phyloP scores from a whole-genome alignment of 2,113 vertebrate species.

The Taurulus bubalis region DNA sequence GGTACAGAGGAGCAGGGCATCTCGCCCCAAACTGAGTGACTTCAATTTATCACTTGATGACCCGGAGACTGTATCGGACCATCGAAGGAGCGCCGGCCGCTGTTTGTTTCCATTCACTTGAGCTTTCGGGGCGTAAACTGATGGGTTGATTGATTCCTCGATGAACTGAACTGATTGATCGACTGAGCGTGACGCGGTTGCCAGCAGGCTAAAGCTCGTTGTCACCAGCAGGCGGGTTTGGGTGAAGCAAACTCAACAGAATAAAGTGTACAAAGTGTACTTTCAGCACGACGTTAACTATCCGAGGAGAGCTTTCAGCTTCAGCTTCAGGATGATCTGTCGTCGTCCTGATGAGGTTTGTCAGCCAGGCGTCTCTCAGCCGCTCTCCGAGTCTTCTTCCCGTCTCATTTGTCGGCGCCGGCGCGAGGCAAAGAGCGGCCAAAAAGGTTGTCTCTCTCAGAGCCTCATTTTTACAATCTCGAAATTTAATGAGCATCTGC shows the following conservation, averaged over 20 bases:
- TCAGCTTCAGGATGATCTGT: conserved; percentile 23
- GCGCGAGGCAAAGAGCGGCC: conserved; percentile 43
- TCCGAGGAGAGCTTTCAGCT: conserved; percentile 23
- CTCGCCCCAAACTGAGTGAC: conserved; percentile 25
- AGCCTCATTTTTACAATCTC: conserved; percentile 35
- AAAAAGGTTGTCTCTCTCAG: conserved; percentile 50
- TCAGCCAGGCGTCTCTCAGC: conserved; percentile 35
- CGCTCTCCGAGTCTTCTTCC: conserved; percentile 17
- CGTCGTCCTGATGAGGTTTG: conserved; percentile 43
- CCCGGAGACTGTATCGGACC: conserved; percentile 24
- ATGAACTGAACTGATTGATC: conserved; percentile 32
- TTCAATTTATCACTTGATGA: conserved; percentile 62
- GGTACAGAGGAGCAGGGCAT: conserved; percentile 53
- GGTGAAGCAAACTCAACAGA: conserved; percentile 33
- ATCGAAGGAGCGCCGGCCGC: conserved; percentile 15
- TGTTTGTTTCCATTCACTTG: conserved; percentile 40
- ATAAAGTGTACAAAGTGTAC: conserved; percentile 41
- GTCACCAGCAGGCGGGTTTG: conserved; percentile 11
- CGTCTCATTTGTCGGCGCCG: conserved; percentile 31
- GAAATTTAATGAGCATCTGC: conserved; percentile 70
- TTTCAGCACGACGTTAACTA: conserved; percentile 27
- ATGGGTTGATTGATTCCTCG: conserved; percentile 37
- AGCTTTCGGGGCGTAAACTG: conserved; percentile 3
- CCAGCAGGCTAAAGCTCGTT: neutral
- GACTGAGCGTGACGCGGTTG: conserved; percentile 16